Percentiles rank a stretch among this genome's conserved stretches.
Evolutionary conservation across 2,888 invertebrate species (phyloP).

Genomic region (Antheraea assamensis): DNA sequence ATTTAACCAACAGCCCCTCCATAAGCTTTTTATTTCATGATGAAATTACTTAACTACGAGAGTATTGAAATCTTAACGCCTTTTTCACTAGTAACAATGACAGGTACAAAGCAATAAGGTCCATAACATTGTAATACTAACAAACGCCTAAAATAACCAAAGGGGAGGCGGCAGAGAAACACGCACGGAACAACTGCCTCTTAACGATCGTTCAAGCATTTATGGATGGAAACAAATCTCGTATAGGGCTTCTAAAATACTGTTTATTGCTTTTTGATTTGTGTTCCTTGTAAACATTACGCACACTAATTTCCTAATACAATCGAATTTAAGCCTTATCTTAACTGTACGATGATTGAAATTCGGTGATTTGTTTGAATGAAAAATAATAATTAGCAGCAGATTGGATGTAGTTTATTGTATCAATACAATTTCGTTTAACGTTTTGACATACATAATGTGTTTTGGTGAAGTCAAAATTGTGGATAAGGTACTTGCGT

Average conservation of each 20-base stretch:
- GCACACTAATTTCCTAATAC: neutral
- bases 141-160: constrained; percentile 7
- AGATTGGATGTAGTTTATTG: constrained; percentile 15
- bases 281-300: constrained; percentile 53
- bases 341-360: neutral
- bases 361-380: neutral
- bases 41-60: neutral
- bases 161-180: constrained; percentile 4
- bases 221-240: constrained; percentile 67
- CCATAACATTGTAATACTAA: constrained; percentile 2
- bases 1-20: neutral
- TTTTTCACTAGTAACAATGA: neutral
- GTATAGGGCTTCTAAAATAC: constrained; percentile 67
- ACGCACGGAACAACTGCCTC: constrained; percentile 28
- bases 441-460: constrained; percentile 13
- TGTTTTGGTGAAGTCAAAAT: neutral
- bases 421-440: constrained; percentile 20
- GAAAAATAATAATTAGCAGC: neutral
- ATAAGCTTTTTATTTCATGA: neutral
- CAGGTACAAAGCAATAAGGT: constrained; percentile 3
- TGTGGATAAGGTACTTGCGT: constrained; percentile 2
- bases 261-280: constrained; percentile 71
- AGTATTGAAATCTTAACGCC: neutral
- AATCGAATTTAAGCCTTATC: neutral
- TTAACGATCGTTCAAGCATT: constrained; percentile 57